Base-by-base conservation (phyloP, 2,888 invertebrate species). In the Xestia xanthographa region DNA sequence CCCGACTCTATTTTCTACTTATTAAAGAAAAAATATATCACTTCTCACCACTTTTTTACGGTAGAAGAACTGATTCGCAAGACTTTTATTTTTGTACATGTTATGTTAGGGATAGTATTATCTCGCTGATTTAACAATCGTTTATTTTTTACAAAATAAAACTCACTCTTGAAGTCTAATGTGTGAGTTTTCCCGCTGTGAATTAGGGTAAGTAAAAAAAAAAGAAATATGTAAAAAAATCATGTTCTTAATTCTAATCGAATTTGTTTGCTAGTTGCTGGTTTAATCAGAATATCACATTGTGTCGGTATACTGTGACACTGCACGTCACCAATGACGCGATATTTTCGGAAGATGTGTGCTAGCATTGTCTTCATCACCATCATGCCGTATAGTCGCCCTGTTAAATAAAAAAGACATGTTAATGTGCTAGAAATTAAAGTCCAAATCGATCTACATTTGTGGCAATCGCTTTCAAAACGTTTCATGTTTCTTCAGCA, bases 291-390 rank as follows among this genome's bases (percentile, higher is more conserved):
- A 11, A 77, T 48, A 8, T 79, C 75, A 60, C 75, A 72, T 20
- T 62, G 62, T 41, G 79, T 77, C 12, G 62, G 63, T 6, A 84
- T 17, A 9, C 76, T 72, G 6, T 26, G 34, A 34, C 34, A 34
- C 2, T 34, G 43, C 29, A 77, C 0, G 29, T 83, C 70, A 20
- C 56, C 43, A 22, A 20, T 66, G 71, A 86, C 69, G 17, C 56
- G 68, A 66, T 81, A 86, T 8, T 38, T 72, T 6, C 83, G 79
- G 0, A 85, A 43, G 20, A 86, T 43, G 50, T 87, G 82, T 4
- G 68, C 84, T 1, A 87, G 66, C 50, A 71, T 75, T 1, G 81
- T 81, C 67, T 87, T 85, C 67, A 86, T 72, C 14, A 38, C 56
- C 72, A 83, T 74, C 72, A 76, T 76, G 4, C 66, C 74, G 14